Evolutionary conservation across 2,797 vertebrate genomes (phyloP).

Genomic region (Columba guinea): DNA sequence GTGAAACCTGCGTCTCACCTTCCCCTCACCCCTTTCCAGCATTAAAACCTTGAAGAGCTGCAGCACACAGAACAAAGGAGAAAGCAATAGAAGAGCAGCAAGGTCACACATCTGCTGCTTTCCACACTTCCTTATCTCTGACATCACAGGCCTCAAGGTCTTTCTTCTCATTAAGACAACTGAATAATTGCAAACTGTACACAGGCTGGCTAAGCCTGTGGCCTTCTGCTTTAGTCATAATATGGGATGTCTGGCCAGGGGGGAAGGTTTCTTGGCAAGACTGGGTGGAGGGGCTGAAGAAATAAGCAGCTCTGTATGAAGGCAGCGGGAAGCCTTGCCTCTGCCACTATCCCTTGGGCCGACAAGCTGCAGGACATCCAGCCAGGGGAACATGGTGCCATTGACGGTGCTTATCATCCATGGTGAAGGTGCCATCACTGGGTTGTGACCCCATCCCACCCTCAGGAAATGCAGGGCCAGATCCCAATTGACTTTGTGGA

Average conservation of each 20-base stretch:
- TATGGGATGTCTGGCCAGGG: slow-evolving; percentile 66
- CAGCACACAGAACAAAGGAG: slow-evolving; percentile 54
- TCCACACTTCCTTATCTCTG: slow-evolving; percentile 84
- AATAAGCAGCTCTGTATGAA: not conserved
- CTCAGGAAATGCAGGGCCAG: not conserved
- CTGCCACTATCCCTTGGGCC: not conserved
- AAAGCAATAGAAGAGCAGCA: slow-evolving; percentile 72
- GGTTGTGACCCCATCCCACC: not conserved
- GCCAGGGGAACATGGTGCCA: accelerated
- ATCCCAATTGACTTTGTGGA: not conserved
- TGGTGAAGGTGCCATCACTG: not conserved
- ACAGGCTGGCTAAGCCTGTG: slow-evolving; percentile 79
- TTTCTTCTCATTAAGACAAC: slow-evolving; percentile 84
- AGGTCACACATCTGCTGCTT: slow-evolving; percentile 82
- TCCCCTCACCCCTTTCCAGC: slow-evolving; percentile 19
- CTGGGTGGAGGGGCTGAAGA: not conserved
- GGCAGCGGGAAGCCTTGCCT: accelerated
- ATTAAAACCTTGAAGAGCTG: slow-evolving; percentile 81
- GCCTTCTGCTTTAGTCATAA: slow-evolving; percentile 93
- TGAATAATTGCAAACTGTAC: slow-evolving; percentile 86
- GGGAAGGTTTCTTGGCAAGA: not conserved
- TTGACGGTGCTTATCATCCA: accelerated
- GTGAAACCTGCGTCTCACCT: not conserved
- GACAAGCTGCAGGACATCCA: not conserved
- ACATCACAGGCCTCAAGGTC: slow-evolving; percentile 86